Evolutionary conservation across 2,113 vertebrate genomes (phyloP), one percentile per base, ranked within the genome.

Genomic region (Pygoscelis adeliae): DNA sequence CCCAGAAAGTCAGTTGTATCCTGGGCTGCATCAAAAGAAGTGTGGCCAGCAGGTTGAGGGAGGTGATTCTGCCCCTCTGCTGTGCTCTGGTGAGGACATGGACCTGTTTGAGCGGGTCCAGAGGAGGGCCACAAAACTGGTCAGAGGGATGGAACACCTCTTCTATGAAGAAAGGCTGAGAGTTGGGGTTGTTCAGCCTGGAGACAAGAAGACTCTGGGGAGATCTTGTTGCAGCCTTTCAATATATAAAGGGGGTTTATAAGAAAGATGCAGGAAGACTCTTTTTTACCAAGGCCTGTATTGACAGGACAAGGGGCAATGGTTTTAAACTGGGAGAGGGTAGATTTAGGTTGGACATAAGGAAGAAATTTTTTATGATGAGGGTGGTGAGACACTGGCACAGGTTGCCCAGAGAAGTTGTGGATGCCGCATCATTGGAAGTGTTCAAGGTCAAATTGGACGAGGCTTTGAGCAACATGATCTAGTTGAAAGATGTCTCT

Each of bases 11-110:
- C 23, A n/a, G 4, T 3, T 0, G 0, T 23, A 16, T 22, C 8
- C 13, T 17, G 13, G 44, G 29, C 8, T 49, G 17, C 55, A 22
- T 46, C 25, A 6, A 6, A 4, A 81, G 34, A 1, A 56, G 19
- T 0, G 0, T 19, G 34, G 20, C 8, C 49, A 66, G 61, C 21
- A 44, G 49, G 32, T 13, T 0, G 1, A 55, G 40, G 10, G 50
- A 56, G 50, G 14, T 2, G 50, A 67, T 81, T 56, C 62, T 67
- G 13, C 15, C 9, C 40, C 50, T 81, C 25, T 55, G 1, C 62
- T 46, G 34, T 11, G 5, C 14, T 18, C 40, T 66, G 1, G 18
- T 81, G 32, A 46, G 12, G 15, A 29, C 4, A 5, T 4, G 15
- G 42, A 61, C 7, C 29, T 71, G 17, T 10, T 59, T 0, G 25